phyloP scores from a whole-genome alignment of 2,888 invertebrate genomes.

The Odontocolon sp. region DNA sequence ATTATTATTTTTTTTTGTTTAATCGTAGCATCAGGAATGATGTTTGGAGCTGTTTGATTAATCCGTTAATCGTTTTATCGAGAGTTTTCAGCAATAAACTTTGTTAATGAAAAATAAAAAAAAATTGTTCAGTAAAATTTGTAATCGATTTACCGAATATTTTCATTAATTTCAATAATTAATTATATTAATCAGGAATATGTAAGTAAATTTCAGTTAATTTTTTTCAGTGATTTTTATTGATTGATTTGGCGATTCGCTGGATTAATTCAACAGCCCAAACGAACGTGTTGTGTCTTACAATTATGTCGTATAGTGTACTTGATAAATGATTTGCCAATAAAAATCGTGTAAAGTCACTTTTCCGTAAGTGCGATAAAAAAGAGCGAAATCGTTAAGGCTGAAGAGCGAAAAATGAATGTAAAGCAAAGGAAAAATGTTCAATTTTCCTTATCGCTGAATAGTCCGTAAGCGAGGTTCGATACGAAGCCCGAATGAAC shows the following conservation, averaged over 20 bases:
- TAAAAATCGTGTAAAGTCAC: conserved; percentile 39
- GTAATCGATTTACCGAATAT: too few relatives aligned
- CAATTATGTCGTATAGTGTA: conserved; percentile 32
- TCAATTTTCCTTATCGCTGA: conserved; percentile 13
- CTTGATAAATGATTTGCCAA: conserved; percentile 52
- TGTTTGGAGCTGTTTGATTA: too few relatives aligned
- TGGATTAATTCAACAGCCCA: too few relatives aligned
- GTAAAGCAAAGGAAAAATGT: neutral
- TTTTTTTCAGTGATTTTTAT: too few relatives aligned
- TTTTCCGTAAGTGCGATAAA: conserved; percentile 19
- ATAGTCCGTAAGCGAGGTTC: conserved; percentile 43
- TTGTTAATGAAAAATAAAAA: too few relatives aligned
- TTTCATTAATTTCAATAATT: too few relatives aligned
- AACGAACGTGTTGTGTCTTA: conserved; percentile 47
- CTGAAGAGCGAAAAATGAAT: conserved; percentile 28
- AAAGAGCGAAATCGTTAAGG: conserved; percentile 31
- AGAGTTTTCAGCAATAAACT: too few relatives aligned
- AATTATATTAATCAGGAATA: too few relatives aligned
- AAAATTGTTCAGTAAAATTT: too few relatives aligned
- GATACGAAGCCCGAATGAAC: conserved; percentile 25
- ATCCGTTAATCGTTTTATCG: too few relatives aligned
- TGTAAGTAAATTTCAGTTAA: too few relatives aligned
- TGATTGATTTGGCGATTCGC: too few relatives aligned
- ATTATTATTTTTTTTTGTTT: conserved; percentile 53
- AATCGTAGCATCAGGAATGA: conserved; percentile 30